These are phyloP conservation scores for Athalia circularis DNA, from an alignment of 2,888 invertebrate genomes.

Conservation along the genomic window DNA sequence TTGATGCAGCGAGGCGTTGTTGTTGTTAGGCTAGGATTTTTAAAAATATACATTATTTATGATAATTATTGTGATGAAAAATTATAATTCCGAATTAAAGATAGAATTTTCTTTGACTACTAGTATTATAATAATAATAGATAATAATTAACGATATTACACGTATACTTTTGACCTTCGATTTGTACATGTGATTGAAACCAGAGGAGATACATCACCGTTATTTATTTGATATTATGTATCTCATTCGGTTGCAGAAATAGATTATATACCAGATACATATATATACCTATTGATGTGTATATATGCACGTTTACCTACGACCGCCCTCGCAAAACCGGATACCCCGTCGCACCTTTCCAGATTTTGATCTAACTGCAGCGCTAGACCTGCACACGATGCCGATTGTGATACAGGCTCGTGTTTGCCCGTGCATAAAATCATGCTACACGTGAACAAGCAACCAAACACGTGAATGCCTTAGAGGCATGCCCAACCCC, in stretches of 20 bases:
- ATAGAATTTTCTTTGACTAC: background rate
- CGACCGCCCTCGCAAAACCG: conserved; percentile 39
- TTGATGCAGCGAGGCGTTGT: conserved; percentile 15
- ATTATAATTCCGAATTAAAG: background rate
- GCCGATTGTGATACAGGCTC: background rate
- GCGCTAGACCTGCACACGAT: background rate
- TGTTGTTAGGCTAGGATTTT: background rate
- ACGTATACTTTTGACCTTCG: background rate
- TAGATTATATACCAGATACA: background rate
- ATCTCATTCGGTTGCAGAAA: background rate
- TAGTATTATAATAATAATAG: background rate
- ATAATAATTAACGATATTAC: background rate
- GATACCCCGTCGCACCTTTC: conserved; percentile 29
- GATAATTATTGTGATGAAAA: background rate
- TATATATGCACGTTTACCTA: background rate
- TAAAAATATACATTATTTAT: background rate
- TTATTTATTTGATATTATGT: background rate
- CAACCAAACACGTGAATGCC: conserved; percentile 29
- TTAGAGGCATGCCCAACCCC: conserved; percentile 34
- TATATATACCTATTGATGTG: too few species aligned
- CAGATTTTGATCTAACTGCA: background rate
- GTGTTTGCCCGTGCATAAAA: conserved; percentile 41
- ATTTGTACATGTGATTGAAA: too few species aligned
- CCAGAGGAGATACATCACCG: background rate
- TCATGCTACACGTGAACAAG: conserved; percentile 33